Percentiles rank a stretch among this genome's conserved stretches.
phyloP scores from a whole-genome alignment of 2,888 invertebrate species.

The Coremacera marginata region DNA sequence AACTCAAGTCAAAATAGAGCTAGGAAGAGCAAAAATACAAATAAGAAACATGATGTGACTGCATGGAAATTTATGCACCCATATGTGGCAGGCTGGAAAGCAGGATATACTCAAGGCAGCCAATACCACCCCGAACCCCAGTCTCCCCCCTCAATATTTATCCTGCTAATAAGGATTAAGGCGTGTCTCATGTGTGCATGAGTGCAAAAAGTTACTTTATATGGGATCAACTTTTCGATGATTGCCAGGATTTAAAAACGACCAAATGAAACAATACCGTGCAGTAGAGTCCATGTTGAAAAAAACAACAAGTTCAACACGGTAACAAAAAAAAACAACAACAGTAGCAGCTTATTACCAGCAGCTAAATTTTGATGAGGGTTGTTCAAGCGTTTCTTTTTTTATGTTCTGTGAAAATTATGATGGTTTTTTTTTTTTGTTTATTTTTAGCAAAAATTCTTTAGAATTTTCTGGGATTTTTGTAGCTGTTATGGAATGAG shows the following conservation, averaged over 20 bases:
- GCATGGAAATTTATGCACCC: constrained; percentile 35
- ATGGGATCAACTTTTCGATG: constrained; percentile 43
- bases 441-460: constrained; percentile 7
- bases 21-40: neutral
- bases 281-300: neutral
- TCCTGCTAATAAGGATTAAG: constrained; percentile 34
- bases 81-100: neutral
- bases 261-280: constrained; percentile 23
- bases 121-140: neutral
- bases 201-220: constrained; percentile 29
- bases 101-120: neutral
- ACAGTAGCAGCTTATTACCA: constrained; percentile 24
- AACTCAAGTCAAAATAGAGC: neutral
- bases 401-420: constrained; percentile 26
- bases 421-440: constrained; percentile 14
- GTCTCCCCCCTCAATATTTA: neutral
- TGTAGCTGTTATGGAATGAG: neutral
- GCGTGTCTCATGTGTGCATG: constrained; percentile 39
- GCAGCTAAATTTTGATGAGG: constrained; percentile 25
- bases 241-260: constrained; percentile 45
- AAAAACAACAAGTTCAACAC: constrained; percentile 31
- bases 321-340: constrained; percentile 28
- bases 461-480: neutral
- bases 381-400: constrained; percentile 18
- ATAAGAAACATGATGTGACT: neutral